Percentiles rank a stretch among this genome's conserved stretches.
Evolutionary conservation across 2,888 invertebrate genomes (phyloP).

Genomic region (Pristionchus exspectatus): DNA sequence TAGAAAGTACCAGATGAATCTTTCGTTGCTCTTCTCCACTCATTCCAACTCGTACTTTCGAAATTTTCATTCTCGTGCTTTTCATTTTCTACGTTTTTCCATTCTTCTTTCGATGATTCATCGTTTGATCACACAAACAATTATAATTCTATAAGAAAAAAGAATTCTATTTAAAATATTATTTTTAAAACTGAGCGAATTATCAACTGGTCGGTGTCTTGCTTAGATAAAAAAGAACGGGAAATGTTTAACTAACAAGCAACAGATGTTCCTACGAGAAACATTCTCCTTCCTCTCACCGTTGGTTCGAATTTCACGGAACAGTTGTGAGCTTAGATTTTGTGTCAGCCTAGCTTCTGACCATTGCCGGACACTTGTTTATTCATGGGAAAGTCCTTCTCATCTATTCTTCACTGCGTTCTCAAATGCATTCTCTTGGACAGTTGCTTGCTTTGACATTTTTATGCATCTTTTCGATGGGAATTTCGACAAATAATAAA

Average conservation of each 20-base stretch:
- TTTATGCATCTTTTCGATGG: background rate
- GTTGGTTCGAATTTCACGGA: background rate
- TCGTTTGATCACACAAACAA: background rate
- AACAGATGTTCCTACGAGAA: constrained; percentile 34
- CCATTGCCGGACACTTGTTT: background rate
- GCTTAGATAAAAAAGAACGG: background rate
- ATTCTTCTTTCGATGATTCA: constrained; percentile 9
- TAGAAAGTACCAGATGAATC: background rate
- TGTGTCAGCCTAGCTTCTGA: background rate
- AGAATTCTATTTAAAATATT: background rate
- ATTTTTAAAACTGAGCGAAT: background rate
- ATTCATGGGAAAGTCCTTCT: background rate
- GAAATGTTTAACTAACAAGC: background rate
- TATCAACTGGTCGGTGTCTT: background rate
- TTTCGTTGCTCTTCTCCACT: background rate
- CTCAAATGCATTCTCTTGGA: constrained; percentile 1
- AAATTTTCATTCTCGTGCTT: background rate
- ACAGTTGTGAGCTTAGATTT: background rate
- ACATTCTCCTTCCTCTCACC: background rate
- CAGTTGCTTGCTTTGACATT: background rate
- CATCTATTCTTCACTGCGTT: background rate
- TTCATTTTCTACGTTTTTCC: background rate
- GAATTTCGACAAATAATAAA: too few species aligned
- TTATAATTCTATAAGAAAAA: background rate
- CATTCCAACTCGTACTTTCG: background rate